These are phyloP conservation scores for Chalcis sispes DNA, from an alignment of 2,888 invertebrate species.

Conservation along the genomic window DNA sequence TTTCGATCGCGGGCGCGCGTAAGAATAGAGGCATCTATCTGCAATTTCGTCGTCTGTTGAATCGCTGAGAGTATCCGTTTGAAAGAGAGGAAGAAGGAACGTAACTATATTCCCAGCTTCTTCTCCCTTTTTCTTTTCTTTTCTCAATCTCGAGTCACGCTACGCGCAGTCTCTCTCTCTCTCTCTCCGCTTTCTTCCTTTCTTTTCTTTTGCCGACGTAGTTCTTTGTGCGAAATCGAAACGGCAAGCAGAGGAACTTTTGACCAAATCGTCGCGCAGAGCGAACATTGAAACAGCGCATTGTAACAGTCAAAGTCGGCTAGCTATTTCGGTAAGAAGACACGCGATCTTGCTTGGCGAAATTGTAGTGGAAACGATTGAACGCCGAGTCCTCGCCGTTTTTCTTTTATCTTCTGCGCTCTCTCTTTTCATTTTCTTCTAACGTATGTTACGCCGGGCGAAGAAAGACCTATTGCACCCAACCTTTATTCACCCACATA, in stretches of 20 bases:
- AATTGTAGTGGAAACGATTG: constrained; percentile 34
- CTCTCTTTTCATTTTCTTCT: not conserved
- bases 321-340: constrained; percentile 23
- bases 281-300: constrained; percentile 36
- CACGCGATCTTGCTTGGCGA: constrained; percentile 6
- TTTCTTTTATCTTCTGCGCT: not conserved
- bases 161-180: not conserved
- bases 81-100: too few species aligned
- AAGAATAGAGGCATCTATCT: too few species aligned
- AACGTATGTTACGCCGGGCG: too few species aligned
- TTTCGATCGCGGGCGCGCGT: too few species aligned
- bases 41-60: too few species aligned
- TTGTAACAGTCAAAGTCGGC: constrained; percentile 23
- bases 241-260: constrained; percentile 30
- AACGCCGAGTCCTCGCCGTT: not conserved
- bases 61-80: too few species aligned
- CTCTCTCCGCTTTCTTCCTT: not conserved
- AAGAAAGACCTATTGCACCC: too few species aligned
- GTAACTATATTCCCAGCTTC: too few species aligned
- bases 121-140: not conserved
- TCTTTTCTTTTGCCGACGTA: not conserved
- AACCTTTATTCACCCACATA: too few species aligned
- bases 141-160: too few species aligned
- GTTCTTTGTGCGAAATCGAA: constrained; percentile 29
- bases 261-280: constrained; percentile 9